Evolutionary conservation across 2,113 vertebrate genomes (phyloP).

Genomic region (Hippocampus abdominalis): DNA sequence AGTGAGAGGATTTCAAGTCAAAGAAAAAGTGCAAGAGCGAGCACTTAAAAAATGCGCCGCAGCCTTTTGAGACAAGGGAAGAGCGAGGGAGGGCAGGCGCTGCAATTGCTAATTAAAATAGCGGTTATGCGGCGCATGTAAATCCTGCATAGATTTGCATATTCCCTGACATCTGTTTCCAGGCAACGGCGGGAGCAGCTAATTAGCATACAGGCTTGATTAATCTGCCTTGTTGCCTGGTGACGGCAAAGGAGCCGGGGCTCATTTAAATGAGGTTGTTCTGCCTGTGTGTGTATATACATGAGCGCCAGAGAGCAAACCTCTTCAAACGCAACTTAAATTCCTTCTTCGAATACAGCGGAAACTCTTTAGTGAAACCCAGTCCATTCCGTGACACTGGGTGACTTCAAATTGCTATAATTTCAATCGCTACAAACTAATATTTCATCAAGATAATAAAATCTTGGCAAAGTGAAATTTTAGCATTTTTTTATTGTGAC

Average conservation of each 20-base stretch:
- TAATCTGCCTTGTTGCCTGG: constrained; percentile 93
- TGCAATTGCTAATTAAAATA: constrained; percentile 89
- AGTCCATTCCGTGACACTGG: background rate
- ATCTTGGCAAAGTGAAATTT: background rate
- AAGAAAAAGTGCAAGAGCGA: constrained; percentile 45
- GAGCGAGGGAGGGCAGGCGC: constrained; percentile 53
- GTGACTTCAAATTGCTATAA: background rate
- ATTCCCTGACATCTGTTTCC: constrained; percentile 98
- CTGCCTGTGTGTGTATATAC: constrained; percentile 41
- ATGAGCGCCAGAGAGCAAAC: constrained; percentile 29
- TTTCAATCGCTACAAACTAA: background rate
- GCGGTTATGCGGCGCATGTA: constrained; percentile 89
- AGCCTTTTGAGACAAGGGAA: constrained; percentile 66
- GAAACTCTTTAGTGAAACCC: background rate
- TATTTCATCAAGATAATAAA: background rate
- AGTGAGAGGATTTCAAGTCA: constrained; percentile 45
- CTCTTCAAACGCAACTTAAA: constrained; percentile 31
- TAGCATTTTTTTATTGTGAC: constrained; percentile 4
- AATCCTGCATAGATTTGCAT: constrained; percentile 99
- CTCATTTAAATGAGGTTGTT: constrained; percentile 69
- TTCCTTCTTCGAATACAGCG: background rate
- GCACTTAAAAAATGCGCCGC: constrained; percentile 65
- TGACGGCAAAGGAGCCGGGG: constrained; percentile 77
- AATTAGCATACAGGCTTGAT: constrained; percentile 99
- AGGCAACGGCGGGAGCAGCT: constrained; percentile 86